Base-by-base conservation (phyloP, 2,888 invertebrate genomes). In the Ophion ellenae region DNA sequence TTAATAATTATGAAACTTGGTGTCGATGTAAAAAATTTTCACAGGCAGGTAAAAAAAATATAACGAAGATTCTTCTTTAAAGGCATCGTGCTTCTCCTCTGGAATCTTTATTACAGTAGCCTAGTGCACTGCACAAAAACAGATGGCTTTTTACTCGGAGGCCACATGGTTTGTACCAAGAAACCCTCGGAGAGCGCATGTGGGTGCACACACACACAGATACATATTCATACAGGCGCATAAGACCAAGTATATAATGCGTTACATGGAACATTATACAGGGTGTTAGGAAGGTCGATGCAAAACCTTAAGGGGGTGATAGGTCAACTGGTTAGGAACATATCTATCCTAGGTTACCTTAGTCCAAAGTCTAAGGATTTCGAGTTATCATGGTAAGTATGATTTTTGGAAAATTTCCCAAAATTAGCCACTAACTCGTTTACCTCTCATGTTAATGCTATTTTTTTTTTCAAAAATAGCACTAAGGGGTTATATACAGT, bases 151-250 rank as follows among this genome's bases (percentile, higher is more conserved):
- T 84, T 86, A 78, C 86, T 89, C 86, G 88, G 61, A 28, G 86
- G 85, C 91, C 92, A 92, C 91, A 92, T 92, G 92, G 91, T 90
- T 88, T 66, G 66, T 82, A 86, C 86, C 73, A 61, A 87, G 89
- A 88, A 86, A 67, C 84, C 73, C 86, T 87, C 76, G 85, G 84
- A 83, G 87, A 85, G 85, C 88, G 86, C 89, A 88, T 89, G 88
- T 88, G 86, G 86, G 87, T 69, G 86, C 53, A 17, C 53, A 53
- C 53, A 53, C 17, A 53, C 0, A 53, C 17, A 53, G 17, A 53
- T 53, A 53, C 17, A 53, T 53, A 53, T 17, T 14, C 53, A 14
- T 4, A 17, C 53, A 32, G 53, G 61, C 47, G 24, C 61, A 70
- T 20, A 59, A 59, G 40, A 64, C 7, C 17, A 77, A 20, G 61